Base-by-base conservation (phyloP, 2,113 vertebrate species). In the Clarias gariepinus region DNA sequence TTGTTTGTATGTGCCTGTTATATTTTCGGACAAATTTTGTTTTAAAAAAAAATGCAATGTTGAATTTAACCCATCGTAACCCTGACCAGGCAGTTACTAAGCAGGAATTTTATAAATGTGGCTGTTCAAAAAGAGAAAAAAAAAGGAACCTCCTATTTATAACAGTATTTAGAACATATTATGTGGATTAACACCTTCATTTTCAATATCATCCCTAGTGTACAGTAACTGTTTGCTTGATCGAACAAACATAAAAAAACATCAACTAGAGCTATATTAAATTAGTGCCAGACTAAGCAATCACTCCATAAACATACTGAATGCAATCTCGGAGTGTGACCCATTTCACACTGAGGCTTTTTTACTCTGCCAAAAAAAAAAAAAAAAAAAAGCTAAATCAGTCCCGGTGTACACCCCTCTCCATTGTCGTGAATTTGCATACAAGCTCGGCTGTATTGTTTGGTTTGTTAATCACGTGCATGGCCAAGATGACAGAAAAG, bases 401-500 rank as follows among this genome's bases (percentile, higher is more conserved):
- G 80, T 66, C 80, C 80, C 18, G 25, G 69, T 80, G 66, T 80
- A 78, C 76, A 82, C 74, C 63, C 36, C 36, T 69, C 58, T 53
- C 74, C 33, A 55, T 60, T 78, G 82, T 84, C 10, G 19, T 76
- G 82, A 81, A 66, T 77, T 83, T 60, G 84, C 86, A 88, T 53
- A 84, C 74, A 86, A 63, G 81, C 69, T 57, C 28, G 9, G 47
- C 85, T 85, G 87, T 87, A 87, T 93, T 95, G 93, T 94, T 94
- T 95, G 92, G 91, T 91, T 94, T 94, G 92, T 92, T 94, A 92
- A 94, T 95, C 94, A 93, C 91, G 90, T 92, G 93, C 91, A 90
- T 80, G 87, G 88, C 58, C 69, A 66, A 15, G 85, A 94, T 92
- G 93, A 93, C 93, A 94, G 93, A 94, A 93, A 93, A 93, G 91